Percentiles rank a stretch among this genome's conserved stretches.
phyloP scores from a whole-genome alignment of 2,113 vertebrate species.

The Otolemur garnettii region DNA sequence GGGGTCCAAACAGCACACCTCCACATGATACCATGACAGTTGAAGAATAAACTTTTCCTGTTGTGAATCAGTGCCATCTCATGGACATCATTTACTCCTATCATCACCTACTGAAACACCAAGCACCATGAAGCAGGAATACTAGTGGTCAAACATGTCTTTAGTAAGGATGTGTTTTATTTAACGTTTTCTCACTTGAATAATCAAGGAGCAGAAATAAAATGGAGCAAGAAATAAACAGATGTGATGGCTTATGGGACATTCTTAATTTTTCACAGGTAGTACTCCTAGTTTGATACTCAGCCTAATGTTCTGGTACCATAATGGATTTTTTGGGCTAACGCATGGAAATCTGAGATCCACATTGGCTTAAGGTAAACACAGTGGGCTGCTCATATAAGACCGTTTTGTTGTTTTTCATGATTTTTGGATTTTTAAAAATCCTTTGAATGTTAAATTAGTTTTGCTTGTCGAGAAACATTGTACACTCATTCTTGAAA shows the following conservation, averaged over 20 bases:
- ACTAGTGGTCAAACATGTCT: neutral
- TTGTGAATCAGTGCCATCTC: neutral
- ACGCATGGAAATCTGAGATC: neutral
- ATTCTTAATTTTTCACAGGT: neutral
- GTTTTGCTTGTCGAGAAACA: neutral
- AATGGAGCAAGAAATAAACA: neutral
- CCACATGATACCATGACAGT: neutral
- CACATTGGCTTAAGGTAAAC: neutral
- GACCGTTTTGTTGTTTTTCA: neutral
- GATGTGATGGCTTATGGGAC: neutral
- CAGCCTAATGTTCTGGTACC: neutral
- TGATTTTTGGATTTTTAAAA: neutral
- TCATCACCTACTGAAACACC: neutral
- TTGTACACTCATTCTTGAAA: neutral
- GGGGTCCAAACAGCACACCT: neutral
- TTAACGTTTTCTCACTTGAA: neutral
- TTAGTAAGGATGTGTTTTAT: constrained; percentile 6
- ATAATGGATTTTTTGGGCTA: neutral
- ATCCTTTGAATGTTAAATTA: neutral
- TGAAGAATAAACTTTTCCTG: neutral
- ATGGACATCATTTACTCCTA: neutral
- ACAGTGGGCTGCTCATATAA: neutral
- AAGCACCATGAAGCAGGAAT: neutral
- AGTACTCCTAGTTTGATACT: neutral
- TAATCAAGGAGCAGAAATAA: neutral